Conservation (phyloP, 2,113 vertebrate genomes). For the Lagopus muta region DNA sequence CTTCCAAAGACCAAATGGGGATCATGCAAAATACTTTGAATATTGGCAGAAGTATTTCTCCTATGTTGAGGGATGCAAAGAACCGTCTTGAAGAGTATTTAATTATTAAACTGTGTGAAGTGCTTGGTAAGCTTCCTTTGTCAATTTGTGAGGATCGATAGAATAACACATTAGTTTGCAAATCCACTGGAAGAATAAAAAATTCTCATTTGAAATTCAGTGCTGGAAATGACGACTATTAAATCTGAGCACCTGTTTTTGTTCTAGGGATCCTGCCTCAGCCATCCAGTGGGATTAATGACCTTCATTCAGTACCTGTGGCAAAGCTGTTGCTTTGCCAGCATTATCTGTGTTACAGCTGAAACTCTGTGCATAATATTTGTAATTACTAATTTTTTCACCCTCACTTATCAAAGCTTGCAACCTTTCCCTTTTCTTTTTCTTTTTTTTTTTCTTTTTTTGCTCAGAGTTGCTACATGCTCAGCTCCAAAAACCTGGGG, state of each 20-base stretch:
- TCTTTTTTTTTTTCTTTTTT: neutral
- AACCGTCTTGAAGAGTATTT: neutral
- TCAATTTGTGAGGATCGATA: neutral
- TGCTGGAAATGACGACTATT: neutral
- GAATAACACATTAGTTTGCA: neutral
- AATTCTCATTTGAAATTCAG: neutral
- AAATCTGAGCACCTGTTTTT: rapidly evolving
- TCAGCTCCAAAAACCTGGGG: neutral
- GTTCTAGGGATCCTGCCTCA: neutral
- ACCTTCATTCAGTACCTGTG: neutral
- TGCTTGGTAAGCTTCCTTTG: neutral
- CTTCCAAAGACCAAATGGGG: neutral
- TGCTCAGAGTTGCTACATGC: neutral
- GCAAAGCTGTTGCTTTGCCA: neutral
- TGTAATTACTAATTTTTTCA: neutral
- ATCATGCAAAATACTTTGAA: neutral
- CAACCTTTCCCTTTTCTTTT: neutral
- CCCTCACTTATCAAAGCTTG: neutral
- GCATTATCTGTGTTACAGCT: neutral
- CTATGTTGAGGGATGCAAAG: neutral
- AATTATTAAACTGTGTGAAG: neutral
- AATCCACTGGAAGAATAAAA: neutral
- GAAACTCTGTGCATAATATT: neutral
- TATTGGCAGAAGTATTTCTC: neutral
- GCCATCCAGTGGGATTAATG: neutral